phyloP scores from a whole-genome alignment of 2,888 invertebrate species.

The Quadroppia sp. region DNA sequence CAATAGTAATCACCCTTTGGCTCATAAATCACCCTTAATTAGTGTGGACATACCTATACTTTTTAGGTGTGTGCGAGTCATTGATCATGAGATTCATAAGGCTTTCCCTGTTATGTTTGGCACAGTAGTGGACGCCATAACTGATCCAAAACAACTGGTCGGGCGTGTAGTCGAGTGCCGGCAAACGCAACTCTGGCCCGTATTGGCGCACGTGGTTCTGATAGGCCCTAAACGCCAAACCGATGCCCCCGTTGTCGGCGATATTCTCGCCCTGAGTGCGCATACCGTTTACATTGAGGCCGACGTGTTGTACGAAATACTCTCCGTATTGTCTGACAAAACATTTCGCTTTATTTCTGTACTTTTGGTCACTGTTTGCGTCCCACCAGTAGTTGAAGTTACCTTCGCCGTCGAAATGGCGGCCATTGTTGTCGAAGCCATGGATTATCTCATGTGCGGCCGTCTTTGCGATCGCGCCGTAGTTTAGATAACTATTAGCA shows the following conservation, averaged over 20 bases:
- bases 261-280: slow-evolving; percentile 92
- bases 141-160: slow-evolving; percentile 30
- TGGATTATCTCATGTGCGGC: slow-evolving; percentile 91
- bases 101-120: neutral
- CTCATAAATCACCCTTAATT: neutral
- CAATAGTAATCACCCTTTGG: neutral
- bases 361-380: slow-evolving; percentile 71
- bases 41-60: neutral
- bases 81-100: neutral
- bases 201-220: slow-evolving; percentile 44
- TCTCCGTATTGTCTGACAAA: slow-evolving; percentile 46
- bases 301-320: slow-evolving; percentile 60
- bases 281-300: slow-evolving; percentile 77
- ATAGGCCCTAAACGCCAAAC: slow-evolving; percentile 68
- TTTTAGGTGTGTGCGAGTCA: slow-evolving; percentile 48
- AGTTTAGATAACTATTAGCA: slow-evolving; percentile 46
- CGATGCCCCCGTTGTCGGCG: slow-evolving; percentile 89
- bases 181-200: slow-evolving; percentile 42
- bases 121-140: slow-evolving; percentile 58
- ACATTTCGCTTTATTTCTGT: slow-evolving; percentile 44
- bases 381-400: slow-evolving; percentile 93
- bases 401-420: slow-evolving; percentile 88
- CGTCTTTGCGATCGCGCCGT: slow-evolving; percentile 71
- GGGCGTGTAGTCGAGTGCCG: slow-evolving; percentile 41
- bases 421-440: slow-evolving; percentile 51